A percentile compares a stretch with the other conserved stretches of the same genome.
Conservation (phyloP, 2,113 vertebrate species). For the Chroicocephalus ridibundus region DNA sequence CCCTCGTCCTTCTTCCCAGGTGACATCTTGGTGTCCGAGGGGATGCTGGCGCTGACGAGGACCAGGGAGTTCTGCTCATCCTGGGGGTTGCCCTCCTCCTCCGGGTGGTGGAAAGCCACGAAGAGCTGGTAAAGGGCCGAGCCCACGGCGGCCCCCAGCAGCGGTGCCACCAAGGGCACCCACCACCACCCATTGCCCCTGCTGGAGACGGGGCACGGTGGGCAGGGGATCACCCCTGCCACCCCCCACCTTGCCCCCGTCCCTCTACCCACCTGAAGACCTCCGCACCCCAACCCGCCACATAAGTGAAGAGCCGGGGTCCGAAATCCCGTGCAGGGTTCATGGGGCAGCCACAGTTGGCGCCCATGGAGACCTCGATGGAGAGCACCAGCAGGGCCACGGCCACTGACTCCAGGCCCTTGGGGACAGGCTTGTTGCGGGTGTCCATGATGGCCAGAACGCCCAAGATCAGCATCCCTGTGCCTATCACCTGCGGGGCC, state of each 20-base stretch:
- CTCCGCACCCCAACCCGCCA: slow-evolving; percentile 86
- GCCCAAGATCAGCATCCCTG: slow-evolving; percentile 73
- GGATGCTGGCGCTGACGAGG: fast-evolving
- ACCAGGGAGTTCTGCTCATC: not conserved
- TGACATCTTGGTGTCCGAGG: fast-evolving
- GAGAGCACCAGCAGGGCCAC: slow-evolving; percentile 77
- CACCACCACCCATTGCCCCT: slow-evolving; percentile 88
- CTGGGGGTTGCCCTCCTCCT: not conserved
- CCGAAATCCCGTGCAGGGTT: slow-evolving; percentile 87
- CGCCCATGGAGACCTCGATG: slow-evolving; percentile 78
- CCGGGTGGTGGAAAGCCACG: slow-evolving; percentile 78
- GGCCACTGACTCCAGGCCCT: slow-evolving; percentile 73
- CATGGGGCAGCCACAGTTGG: slow-evolving; percentile 82
- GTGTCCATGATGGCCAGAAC: slow-evolving; percentile 76
- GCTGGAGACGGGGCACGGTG: slow-evolving; percentile 39
- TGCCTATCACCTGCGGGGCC: slow-evolving; percentile 77
- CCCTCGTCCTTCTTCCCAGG: fast-evolving
- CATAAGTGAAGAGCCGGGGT: slow-evolving; percentile 83
- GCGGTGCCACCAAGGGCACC: slow-evolving; percentile 82
- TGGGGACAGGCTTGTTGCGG: slow-evolving; percentile 76
- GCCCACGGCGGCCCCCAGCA: slow-evolving; percentile 73
- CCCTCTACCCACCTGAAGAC: slow-evolving; percentile 76
- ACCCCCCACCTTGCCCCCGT: not conserved
- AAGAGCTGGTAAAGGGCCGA: slow-evolving; percentile 73
- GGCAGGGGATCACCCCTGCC: not conserved